These are phyloP conservation scores for Halictus rubicundus DNA, from an alignment of 1,140 invertebrate species.

Conservation along the genomic window DNA sequence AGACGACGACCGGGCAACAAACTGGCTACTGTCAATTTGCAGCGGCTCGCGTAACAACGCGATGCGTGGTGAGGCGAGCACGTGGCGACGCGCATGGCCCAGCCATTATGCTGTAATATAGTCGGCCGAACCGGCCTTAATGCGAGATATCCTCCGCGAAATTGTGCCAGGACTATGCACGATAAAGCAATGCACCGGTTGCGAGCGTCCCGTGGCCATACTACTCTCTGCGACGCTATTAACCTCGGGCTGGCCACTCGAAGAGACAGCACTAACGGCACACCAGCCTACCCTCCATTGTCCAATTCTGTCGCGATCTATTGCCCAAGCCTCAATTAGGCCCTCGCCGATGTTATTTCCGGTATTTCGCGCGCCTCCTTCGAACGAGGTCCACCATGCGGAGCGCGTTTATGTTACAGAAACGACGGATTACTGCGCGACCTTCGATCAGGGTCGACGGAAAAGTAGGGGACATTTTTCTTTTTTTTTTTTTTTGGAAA, in stretches of 20 bases:
- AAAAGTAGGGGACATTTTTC: too few relatives aligned
- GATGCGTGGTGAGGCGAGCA: background rate
- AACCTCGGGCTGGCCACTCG: constrained; percentile 37
- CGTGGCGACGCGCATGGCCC: constrained; percentile 28
- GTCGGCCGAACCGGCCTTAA: constrained; percentile 55
- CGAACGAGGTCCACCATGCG: background rate
- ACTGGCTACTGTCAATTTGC: constrained; percentile 35
- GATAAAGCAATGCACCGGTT: constrained; percentile 27
- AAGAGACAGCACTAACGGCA: constrained; percentile 44
- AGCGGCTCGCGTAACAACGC: constrained; percentile 20
- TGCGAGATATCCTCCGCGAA: constrained; percentile 70
- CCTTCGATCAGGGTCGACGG: too few relatives aligned
- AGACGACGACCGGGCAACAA: constrained; percentile 10
- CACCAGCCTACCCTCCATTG: constrained; percentile 39
- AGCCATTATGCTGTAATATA: constrained; percentile 65
- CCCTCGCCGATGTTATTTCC: constrained; percentile 34
- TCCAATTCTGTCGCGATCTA: constrained; percentile 47
- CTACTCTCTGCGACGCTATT: constrained; percentile 45
- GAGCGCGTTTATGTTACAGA: background rate
- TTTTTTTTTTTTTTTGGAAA: too few relatives aligned
- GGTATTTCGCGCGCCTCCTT: constrained; percentile 7
- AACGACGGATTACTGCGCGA: too few relatives aligned
- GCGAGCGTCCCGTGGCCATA: constrained; percentile 36
- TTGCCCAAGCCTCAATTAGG: constrained; percentile 31
- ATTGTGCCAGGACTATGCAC: constrained; percentile 61